Conservation (phyloP, 2,797 vertebrate species). For the Centropyge bicolor region DNA sequence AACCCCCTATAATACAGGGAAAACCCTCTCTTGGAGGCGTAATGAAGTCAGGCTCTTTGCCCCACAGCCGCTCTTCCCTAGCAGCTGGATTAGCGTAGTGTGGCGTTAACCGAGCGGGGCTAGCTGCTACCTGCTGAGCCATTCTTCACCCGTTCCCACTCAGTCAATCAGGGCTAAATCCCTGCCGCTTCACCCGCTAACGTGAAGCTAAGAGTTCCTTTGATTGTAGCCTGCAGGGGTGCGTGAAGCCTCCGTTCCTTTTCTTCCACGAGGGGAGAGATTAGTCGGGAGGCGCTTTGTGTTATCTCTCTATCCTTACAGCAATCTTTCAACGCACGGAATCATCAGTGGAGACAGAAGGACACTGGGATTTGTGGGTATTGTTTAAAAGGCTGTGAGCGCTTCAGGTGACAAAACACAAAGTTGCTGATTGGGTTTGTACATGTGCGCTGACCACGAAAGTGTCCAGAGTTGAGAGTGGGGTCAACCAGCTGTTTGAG, state of each 20-base stretch:
- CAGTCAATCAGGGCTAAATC: conserved; percentile 76
- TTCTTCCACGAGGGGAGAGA: conserved; percentile 61
- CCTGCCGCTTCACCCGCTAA: conserved; percentile 70
- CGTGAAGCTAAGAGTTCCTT: conserved; percentile 72
- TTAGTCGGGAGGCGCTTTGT: conserved; percentile 72
- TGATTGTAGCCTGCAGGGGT: conserved; percentile 74
- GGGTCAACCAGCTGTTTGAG: conserved; percentile 72
- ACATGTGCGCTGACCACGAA: conserved; percentile 77
- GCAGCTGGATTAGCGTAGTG: conserved; percentile 68
- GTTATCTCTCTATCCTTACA: conserved; percentile 73
- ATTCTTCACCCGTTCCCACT: conserved; percentile 67
- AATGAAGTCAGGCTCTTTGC: conserved; percentile 68
- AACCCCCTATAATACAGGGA: conserved; percentile 53
- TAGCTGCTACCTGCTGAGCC: conserved; percentile 78
- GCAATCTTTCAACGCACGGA: conserved; percentile 40
- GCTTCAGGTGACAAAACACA: conserved; percentile 63
- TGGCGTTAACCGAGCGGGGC: conserved; percentile 54
- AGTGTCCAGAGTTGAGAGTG: conserved; percentile 56
- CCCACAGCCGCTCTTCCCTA: conserved; percentile 40
- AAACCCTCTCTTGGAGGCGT: conserved; percentile 55
- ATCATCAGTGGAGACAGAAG: conserved; percentile 50
- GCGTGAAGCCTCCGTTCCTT: conserved; percentile 64
- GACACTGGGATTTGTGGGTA: conserved; percentile 52
- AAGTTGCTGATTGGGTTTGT: conserved; percentile 49
- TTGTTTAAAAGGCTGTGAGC: conserved; percentile 61